Conservation (phyloP, 2,113 vertebrate genomes). For the Ageneiosus marmoratus region DNA sequence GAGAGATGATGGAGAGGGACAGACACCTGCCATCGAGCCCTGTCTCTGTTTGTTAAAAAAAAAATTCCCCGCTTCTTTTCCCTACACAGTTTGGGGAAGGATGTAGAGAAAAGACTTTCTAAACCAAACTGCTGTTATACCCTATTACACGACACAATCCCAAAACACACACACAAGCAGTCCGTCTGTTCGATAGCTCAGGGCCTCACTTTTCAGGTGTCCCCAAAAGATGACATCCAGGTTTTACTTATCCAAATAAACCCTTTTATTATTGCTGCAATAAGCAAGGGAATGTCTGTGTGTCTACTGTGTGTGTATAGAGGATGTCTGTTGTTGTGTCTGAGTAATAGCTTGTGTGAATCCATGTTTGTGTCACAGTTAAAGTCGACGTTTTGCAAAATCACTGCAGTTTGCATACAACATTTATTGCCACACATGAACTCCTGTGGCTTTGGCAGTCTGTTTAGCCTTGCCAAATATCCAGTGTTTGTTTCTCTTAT, state of each 20-base stretch:
- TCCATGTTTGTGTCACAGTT: constrained; percentile 25
- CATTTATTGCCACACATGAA: constrained; percentile 10
- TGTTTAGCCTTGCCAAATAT: constrained; percentile 11
- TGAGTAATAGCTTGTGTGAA: not conserved
- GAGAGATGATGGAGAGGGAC: constrained; percentile 28
- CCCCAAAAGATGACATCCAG: constrained; percentile 54
- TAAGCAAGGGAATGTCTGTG: constrained; percentile 49
- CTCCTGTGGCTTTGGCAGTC: constrained; percentile 20
- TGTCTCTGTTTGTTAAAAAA: constrained; percentile 8
- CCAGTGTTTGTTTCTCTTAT: not conserved
- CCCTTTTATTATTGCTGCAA: constrained; percentile 61
- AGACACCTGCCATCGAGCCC: constrained; percentile 32
- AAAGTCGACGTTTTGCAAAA: not conserved
- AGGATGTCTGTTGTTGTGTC: constrained; percentile 4
- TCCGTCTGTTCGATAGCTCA: constrained; percentile 84
- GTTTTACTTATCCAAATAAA: constrained; percentile 83
- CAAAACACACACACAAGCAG: constrained; percentile 40
- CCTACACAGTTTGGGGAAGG: constrained; percentile 58
- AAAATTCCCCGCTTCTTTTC: constrained; percentile 54
- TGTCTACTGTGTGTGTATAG: constrained; percentile 32
- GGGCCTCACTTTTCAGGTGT: constrained; percentile 91
- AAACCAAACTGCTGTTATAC: constrained; percentile 66
- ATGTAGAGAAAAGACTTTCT: constrained; percentile 34
- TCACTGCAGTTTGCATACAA: not conserved
- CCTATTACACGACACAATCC: constrained; percentile 32